A percentile compares a stretch with the other conserved stretches of the same genome.
Conservation (phyloP, 2,113 vertebrate species). For the Alces alces region DNA sequence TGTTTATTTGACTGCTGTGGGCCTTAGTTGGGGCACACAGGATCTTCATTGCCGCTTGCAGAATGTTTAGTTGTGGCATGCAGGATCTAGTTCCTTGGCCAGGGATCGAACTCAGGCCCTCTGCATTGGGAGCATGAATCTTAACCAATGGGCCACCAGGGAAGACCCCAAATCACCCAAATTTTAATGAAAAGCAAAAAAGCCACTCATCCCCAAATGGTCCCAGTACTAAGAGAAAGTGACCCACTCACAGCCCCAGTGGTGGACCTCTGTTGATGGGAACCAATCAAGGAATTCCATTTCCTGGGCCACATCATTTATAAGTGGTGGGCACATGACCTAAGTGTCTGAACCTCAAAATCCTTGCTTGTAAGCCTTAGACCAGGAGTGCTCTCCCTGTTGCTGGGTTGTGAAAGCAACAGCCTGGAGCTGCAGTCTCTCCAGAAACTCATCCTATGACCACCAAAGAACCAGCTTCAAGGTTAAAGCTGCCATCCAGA, state of each 20-base stretch:
- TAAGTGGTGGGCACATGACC: not conserved
- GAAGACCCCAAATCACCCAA: not conserved
- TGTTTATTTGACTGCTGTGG: not conserved
- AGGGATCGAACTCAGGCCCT: not conserved
- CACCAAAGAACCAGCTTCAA: not conserved
- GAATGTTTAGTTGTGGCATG: not conserved
- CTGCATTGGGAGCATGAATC: not conserved
- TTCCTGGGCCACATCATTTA: not conserved
- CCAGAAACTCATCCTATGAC: not conserved
- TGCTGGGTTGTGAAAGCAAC: not conserved
- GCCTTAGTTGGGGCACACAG: not conserved
- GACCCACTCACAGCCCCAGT: not conserved
- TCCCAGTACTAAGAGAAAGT: not conserved
- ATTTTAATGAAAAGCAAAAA: not conserved
- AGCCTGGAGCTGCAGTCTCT: accelerated
- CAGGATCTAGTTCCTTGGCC: not conserved
- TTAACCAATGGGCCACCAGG: not conserved
- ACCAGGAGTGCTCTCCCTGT: not conserved
- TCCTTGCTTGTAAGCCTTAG: not conserved
- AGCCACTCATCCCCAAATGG: not conserved
- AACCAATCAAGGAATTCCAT: not conserved
- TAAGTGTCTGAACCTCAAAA: not conserved
- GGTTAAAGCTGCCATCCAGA: too few relatives aligned
- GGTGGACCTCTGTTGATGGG: not conserved
- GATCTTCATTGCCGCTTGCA: not conserved